These are phyloP conservation scores for Thumatha senex DNA, from an alignment of 2,888 invertebrate species.

Conservation along the genomic window DNA sequence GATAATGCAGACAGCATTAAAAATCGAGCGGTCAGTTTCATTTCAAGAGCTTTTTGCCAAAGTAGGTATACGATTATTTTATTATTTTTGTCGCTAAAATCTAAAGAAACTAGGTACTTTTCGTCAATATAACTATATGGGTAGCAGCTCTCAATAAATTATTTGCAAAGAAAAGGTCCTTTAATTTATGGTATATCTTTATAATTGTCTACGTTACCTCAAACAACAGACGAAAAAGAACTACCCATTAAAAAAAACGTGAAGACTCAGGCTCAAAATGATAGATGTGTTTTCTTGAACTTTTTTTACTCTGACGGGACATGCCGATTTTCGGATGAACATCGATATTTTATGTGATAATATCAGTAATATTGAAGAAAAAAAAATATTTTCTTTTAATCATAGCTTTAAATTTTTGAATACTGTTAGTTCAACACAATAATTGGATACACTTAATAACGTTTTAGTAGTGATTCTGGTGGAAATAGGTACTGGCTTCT, in stretches of 20 bases:
- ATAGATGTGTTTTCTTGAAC: conserved; percentile 47
- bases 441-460: too few species aligned
- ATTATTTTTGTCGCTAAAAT: too few species aligned
- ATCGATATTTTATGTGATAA: conserved; percentile 61
- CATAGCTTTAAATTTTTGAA: conserved; percentile 4
- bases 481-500: too few species aligned
- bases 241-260: conserved; percentile 47
- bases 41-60: not conserved
- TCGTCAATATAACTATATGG: too few species aligned
- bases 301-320: conserved; percentile 47
- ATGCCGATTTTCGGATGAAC: conserved; percentile 60
- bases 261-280: conserved; percentile 51
- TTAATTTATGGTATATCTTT: conserved; percentile 15
- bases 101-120: not conserved
- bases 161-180: conserved; percentile 3
- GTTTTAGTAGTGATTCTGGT: too few species aligned
- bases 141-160: not conserved
- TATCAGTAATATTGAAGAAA: conserved; percentile 54
- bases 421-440: not conserved
- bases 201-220: conserved; percentile 17
- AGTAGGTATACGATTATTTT: too few species aligned
- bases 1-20: too few species aligned
- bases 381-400: too few species aligned
- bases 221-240: conserved; percentile 1
- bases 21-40: too few species aligned